These are phyloP conservation scores for Volucella inflata DNA, from an alignment of 2,888 invertebrate species.

Conservation along the genomic window DNA sequence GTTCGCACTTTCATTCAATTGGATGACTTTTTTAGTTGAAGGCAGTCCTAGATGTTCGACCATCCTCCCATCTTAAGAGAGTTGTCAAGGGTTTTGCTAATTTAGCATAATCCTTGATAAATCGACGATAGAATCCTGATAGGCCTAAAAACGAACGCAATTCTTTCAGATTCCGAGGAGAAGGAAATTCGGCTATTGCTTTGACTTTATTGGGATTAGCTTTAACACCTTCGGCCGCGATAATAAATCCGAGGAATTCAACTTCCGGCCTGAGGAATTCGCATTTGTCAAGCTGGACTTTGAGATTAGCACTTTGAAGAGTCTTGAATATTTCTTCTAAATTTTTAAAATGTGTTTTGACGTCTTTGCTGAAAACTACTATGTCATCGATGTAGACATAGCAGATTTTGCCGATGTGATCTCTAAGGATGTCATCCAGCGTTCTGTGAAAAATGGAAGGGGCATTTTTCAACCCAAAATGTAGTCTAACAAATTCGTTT, in stretches of 20 bases:
- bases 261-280: conserved; percentile 50
- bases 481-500: conserved; percentile 44
- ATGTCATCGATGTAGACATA: conserved; percentile 57
- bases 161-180: conserved; percentile 8
- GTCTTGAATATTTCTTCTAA: conserved; percentile 36
- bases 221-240: conserved; percentile 76
- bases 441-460: conserved; percentile 54
- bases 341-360: conserved; percentile 12
- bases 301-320: conserved; percentile 56
- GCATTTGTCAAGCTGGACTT: conserved; percentile 66
- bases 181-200: conserved; percentile 6
- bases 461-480: conserved; percentile 65
- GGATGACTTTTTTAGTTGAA: background rate
- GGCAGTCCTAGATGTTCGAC: no score
- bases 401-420: conserved; percentile 41
- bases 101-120: conserved; percentile 26
- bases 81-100: conserved; percentile 30
- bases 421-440: conserved; percentile 48
- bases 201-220: conserved; percentile 16
- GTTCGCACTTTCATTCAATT: background rate
- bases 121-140: conserved; percentile 15
- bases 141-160: conserved; percentile 24
- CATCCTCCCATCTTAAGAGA: conserved; percentile 25
- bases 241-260: conserved; percentile 76
- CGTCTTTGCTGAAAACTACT: conserved; percentile 35